Base-by-base conservation (phyloP, 2,888 invertebrate species). In the Caenorhabditis angaria region DNA sequence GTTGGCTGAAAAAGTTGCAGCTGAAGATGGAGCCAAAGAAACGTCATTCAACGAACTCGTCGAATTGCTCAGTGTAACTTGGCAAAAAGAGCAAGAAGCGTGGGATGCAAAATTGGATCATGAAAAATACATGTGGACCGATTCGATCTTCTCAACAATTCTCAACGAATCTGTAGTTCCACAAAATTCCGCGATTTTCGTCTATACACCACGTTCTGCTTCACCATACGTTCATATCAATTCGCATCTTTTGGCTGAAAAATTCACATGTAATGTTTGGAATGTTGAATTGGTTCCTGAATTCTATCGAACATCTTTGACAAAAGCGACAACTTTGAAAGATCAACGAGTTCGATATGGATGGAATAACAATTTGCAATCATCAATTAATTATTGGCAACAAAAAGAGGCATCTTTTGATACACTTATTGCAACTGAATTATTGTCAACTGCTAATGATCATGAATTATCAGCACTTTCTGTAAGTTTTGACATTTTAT, bases 1-100 rank as follows among this genome's bases (percentile, higher is more conserved):
- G 86, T 77, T 86, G 32, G 81, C 82, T n/a, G 65, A 80, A 65
- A 86, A 86, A 68, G 80, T 87, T 27, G 69, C 77, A 8, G 83
- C 82, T 18, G 77, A 76, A 59, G 76, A 77, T 54, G 74, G 65
- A 18, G 77, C 71, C 24, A 58, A 70, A 54, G 74, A 70, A 57
- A 75, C 78, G 5, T 18, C 72, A 1, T 63, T 70, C 54, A 68
- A 69, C 5, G 57, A 74, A 10, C 69, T 83, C 20, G 70, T 82
- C 22, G 64, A 78, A 10, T 48, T 77, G 20, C 61, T 80, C 61
- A 72, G 61, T 58, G 62, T 28, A 32, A 69, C 61, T 2, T 85
- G 85, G 85, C 72, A 77, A 24, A 60, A 70, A 8, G 73, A 74
- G 25, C 85, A 85, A 70, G 65, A 67, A 24, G 70, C 61, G 8